These are phyloP conservation scores for Lissonota sp. DNA, from an alignment of 2,888 invertebrate genomes.

Conservation along the genomic window DNA sequence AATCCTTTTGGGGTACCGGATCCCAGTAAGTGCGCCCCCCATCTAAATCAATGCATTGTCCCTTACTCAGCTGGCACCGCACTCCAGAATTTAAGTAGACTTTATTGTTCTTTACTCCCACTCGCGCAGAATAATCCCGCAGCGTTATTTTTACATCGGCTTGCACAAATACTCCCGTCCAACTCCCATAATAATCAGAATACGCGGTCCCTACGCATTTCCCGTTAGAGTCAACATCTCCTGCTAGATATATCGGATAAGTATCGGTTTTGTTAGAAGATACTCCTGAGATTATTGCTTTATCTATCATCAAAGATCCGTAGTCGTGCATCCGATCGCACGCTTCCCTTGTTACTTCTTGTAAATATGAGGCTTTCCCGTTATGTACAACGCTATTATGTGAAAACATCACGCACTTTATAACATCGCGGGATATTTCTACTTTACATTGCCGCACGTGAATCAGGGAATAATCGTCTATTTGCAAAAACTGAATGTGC, in stretches of 20 bases:
- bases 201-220: conserved; percentile 3
- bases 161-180: conserved; percentile 12
- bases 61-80: not conserved
- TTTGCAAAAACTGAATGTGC: conserved; percentile 11
- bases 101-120: conserved; percentile 21
- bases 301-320: conserved; percentile 1
- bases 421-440: conserved; percentile 14
- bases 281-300: conserved; percentile 6
- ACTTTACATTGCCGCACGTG: conserved; percentile 39
- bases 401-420: conserved; percentile 35
- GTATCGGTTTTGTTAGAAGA: not conserved
- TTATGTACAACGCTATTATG: conserved; percentile 11
- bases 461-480: conserved; percentile 21
- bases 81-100: conserved; percentile 22
- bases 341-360: conserved; percentile 4
- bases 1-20: not conserved
- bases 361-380: not conserved
- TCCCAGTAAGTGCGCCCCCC: not conserved
- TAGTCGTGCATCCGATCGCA: conserved; percentile 6
- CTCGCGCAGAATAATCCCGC: conserved; percentile 2
- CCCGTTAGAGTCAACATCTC: too few relatives aligned
- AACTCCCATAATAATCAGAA: conserved; percentile 29
- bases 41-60: conserved; percentile 3
- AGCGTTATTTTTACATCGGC: conserved; percentile 13
- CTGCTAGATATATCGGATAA: not conserved